phyloP scores from a whole-genome alignment of 2,113 vertebrate species.

The Oreochromis spilurus region DNA sequence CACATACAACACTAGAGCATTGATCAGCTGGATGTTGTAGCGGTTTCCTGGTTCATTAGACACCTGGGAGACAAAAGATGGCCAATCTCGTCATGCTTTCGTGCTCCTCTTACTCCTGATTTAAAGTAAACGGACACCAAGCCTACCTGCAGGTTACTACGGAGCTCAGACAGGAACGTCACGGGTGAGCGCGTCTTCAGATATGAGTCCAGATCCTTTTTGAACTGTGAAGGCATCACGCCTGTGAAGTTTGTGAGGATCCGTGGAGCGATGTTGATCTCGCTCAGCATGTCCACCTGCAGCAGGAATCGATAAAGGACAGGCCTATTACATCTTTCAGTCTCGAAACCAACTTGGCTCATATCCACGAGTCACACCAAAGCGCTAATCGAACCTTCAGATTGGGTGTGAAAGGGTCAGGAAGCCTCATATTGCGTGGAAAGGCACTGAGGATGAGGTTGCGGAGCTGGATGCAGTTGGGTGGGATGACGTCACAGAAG shows the following conservation, averaged over 20 bases:
- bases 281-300: slow-evolving; percentile 98
- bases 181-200: slow-evolving; percentile 97
- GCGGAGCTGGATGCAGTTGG: slow-evolving; percentile 98
- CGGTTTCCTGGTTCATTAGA: slow-evolving; percentile 97
- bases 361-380: not conserved
- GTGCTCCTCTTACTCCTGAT: not conserved
- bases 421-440: slow-evolving; percentile 99
- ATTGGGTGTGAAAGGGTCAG: slow-evolving; percentile 97
- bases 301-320: not conserved
- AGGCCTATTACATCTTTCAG: not conserved
- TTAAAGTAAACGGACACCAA: fast-evolving
- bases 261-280: slow-evolving; percentile 97
- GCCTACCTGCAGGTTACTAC: slow-evolving; percentile 93
- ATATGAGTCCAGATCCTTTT: slow-evolving; percentile 98
- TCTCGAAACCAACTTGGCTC: not conserved
- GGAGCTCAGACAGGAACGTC: slow-evolving; percentile 94
- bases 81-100: not conserved
- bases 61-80: slow-evolving; percentile 72
- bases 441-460: slow-evolving; percentile 99
- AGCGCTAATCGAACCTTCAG: slow-evolving; percentile 73
- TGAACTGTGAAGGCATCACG: slow-evolving; percentile 98
- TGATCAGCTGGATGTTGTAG: slow-evolving; percentile 99
- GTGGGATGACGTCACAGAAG: slow-evolving; percentile 98
- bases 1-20: slow-evolving; percentile 95
- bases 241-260: slow-evolving; percentile 99